phyloP scores from a whole-genome alignment of 2,797 vertebrate species.

The Mormyrus proboscirostris region DNA sequence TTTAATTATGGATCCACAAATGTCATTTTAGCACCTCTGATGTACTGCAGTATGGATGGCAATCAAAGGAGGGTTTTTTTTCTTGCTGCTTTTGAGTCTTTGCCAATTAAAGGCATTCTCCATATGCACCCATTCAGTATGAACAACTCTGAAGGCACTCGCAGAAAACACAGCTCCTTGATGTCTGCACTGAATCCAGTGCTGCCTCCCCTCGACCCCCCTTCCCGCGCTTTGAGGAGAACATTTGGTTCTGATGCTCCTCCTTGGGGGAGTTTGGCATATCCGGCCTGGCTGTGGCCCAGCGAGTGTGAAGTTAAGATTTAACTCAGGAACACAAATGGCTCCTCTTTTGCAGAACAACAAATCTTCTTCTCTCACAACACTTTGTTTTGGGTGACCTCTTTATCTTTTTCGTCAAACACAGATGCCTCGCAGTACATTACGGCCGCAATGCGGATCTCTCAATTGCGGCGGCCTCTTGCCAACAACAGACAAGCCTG shows the following conservation, averaged over 20 bases:
- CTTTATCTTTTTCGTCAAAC: neutral
- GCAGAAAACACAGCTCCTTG: neutral
- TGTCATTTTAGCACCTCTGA: neutral
- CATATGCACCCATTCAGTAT: neutral
- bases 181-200: neutral
- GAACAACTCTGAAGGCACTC: neutral
- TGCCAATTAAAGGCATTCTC: neutral
- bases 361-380: neutral
- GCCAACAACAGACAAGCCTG: neutral
- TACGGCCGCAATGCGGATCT: neutral
- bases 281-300: neutral
- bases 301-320: neutral
- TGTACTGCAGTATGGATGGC: neutral
- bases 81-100: neutral
- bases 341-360: neutral
- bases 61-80: neutral
- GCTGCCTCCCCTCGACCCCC: neutral
- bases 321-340: constrained; percentile 7
- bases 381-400: neutral
- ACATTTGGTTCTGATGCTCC: neutral
- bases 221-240: neutral
- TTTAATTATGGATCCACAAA: neutral
- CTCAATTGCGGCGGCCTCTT: neutral
- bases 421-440: neutral
- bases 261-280: neutral